A percentile compares a stretch with the other conserved stretches of the same genome.
These are phyloP conservation scores for Lonchura striata DNA, from an alignment of 2,113 vertebrate genomes.

Conservation along the genomic window DNA sequence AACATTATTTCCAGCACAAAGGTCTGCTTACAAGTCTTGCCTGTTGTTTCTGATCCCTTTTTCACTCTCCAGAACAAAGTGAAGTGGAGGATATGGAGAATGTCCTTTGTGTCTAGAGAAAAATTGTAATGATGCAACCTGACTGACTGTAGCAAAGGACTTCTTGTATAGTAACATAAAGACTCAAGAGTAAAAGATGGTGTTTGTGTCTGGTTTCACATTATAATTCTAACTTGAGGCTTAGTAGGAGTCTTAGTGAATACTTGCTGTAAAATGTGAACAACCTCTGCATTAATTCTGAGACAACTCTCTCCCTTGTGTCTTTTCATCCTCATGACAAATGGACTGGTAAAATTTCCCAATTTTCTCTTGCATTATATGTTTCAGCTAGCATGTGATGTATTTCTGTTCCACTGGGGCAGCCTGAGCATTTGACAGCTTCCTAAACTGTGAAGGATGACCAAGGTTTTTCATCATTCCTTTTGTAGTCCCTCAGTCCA, in stretches of 20 bases:
- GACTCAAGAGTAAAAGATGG: not conserved
- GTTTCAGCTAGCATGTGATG: conserved; percentile 23
- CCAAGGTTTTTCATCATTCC: not conserved
- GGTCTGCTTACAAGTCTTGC: not conserved
- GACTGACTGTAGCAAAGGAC: not conserved
- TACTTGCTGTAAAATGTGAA: not conserved
- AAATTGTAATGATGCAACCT: not conserved
- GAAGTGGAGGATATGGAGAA: not conserved
- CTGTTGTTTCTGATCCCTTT: not conserved
- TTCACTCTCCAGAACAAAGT: not conserved
- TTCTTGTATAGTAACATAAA: not conserved
- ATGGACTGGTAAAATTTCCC: not conserved
- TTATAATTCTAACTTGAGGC: not conserved
- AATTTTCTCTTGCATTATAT: conserved; percentile 12
- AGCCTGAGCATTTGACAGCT: not conserved
- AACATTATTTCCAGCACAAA: not conserved
- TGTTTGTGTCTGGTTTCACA: not conserved
- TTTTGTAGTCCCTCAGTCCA: not conserved
- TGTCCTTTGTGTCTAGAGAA: not conserved
- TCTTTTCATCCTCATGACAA: conserved; percentile 9
- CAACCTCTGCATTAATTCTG: not conserved
- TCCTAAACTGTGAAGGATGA: not conserved
- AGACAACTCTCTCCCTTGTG: not conserved
- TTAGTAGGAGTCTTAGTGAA: not conserved
- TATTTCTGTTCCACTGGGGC: not conserved